Evolutionary conservation across 92 coral and sea anemone genomes (phyloP).

Genomic region (Palythoa grandis): DNA sequence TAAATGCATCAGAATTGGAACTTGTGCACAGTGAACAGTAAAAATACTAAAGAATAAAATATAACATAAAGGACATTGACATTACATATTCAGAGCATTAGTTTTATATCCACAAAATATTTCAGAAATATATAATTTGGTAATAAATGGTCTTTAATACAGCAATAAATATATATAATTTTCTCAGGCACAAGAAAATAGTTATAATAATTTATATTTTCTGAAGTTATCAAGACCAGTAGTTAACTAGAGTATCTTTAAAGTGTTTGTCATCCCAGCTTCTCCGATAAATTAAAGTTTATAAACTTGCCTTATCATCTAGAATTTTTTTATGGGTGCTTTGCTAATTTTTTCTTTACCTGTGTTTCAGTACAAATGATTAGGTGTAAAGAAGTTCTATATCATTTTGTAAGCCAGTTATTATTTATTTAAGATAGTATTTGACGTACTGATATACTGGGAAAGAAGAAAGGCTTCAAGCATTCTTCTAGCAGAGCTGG

Average conservation of each 20-base stretch:
- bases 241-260: neutral
- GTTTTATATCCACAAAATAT: neutral
- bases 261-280: constrained; percentile 4
- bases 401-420: neutral
- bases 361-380: neutral
- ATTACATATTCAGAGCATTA: neutral
- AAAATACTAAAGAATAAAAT: neutral
- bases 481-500: constrained; percentile 3
- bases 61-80: neutral
- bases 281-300: neutral
- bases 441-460: neutral
- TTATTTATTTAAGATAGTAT: neutral
- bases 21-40: constrained; percentile 7
- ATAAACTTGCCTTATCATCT: neutral
- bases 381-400: neutral
- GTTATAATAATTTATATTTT: neutral
- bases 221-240: neutral
- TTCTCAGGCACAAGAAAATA: neutral
- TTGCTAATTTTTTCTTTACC: neutral
- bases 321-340: neutral
- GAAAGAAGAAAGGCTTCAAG: neutral
- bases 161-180: too few species aligned
- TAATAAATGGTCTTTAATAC: too few species aligned
- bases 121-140: neutral
- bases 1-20: constrained; percentile 7